phyloP scores from a whole-genome alignment of 2,113 vertebrate genomes.

The Malurus alboscapulatus region DNA sequence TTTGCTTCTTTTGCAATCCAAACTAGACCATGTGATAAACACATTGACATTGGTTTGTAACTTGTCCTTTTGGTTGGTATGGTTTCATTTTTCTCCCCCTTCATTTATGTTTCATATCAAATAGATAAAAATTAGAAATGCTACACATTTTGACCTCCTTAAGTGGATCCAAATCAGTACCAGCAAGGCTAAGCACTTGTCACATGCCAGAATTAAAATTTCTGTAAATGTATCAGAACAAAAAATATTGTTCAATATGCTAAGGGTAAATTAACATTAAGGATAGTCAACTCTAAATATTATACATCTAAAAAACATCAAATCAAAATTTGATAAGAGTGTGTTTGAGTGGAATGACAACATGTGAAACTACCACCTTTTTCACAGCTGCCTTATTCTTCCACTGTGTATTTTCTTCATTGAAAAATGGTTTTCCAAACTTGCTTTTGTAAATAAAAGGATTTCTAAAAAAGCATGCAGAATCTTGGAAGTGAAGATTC shows the following conservation, averaged over 20 bases:
- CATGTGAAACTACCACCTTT: not conserved
- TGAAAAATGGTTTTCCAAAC: not conserved
- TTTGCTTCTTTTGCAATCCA: not conserved
- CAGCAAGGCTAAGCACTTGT: not conserved
- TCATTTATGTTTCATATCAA: not conserved
- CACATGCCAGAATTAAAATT: not conserved
- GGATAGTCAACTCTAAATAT: not conserved
- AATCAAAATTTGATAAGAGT: not conserved
- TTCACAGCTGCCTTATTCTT: not conserved
- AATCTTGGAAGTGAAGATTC: not conserved
- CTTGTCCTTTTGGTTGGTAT: not conserved
- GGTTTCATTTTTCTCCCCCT: not conserved
- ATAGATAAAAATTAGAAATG: not conserved
- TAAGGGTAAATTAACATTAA: not conserved
- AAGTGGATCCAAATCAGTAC: not conserved
- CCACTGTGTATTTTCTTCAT: not conserved
- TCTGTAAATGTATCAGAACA: not conserved
- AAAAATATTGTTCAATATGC: not conserved
- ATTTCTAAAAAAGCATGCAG: not conserved
- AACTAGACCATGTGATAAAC: not conserved
- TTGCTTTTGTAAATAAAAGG: not conserved
- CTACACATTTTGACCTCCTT: not conserved
- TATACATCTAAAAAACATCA: not conserved
- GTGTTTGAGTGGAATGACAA: not conserved
- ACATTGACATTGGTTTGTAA: not conserved